Evolutionary conservation across 2,888 invertebrate species (phyloP).

Genomic region (Eupithecia tripunctaria): DNA sequence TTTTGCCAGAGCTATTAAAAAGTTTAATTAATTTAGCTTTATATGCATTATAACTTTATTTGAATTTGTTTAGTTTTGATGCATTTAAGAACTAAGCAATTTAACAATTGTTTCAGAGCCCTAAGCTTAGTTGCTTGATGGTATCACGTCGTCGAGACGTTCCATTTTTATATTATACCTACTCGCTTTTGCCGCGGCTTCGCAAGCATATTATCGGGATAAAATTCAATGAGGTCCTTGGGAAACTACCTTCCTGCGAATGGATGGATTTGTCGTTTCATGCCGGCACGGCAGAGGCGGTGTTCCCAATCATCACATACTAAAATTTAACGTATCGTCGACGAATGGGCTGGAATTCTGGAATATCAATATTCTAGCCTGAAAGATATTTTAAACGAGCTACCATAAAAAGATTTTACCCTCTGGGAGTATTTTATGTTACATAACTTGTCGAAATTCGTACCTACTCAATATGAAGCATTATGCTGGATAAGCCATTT

Average conservation of each 20-base stretch:
- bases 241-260: too few species aligned
- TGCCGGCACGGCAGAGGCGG: background rate
- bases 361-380: background rate
- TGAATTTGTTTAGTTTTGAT: background rate
- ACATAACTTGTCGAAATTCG: conserved; percentile 27
- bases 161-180: background rate
- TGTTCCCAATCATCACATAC: too few species aligned
- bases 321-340: too few species aligned
- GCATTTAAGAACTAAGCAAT: too few species aligned
- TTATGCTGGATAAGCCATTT: conserved; percentile 31
- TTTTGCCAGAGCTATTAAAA: background rate
- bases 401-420: conserved; percentile 28
- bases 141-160: background rate
- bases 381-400: conserved; percentile 12
- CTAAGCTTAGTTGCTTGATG: background rate
- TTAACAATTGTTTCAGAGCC: background rate
- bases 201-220: too few species aligned
- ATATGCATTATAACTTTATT: background rate
- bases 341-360: too few species aligned
- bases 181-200: too few species aligned
- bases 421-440: conserved; percentile 23
- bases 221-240: too few species aligned
- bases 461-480: conserved; percentile 21
- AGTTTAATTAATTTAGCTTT: background rate
- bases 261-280: background rate